Evolutionary conservation across 2,113 vertebrate genomes (phyloP), one percentile per base, ranked within the genome.

Genomic region (Pelecanoides urinatrix): DNA sequence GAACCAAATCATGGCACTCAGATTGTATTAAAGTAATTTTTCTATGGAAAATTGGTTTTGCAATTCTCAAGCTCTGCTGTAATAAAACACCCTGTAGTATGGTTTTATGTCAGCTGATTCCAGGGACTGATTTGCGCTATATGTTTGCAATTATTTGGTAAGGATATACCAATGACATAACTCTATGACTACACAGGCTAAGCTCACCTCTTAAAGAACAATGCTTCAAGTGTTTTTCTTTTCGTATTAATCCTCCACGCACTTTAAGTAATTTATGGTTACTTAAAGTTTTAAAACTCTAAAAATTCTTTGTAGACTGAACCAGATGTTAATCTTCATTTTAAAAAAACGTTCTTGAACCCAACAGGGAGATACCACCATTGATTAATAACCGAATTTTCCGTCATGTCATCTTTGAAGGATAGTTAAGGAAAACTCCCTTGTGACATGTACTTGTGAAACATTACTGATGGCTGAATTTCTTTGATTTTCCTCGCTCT

Each of bases 81-180:
- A 98, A 97, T 88, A 81, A 83, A 91, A 96, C 82, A 94, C 79
- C 58, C 59, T 83, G n/a, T 4, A 85, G 87, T 85, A 36, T 62
- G 90, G 96, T 92, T 94, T 76, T 91, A 87, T 56, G 90, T 92
- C 83, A 92, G 81, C 65, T 91, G 81, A 86, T 96, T 92, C 74
- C 80, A 94, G n/a, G 38, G 78, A 94, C 77, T 89, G 86, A 93
- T 95, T 80, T 95, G 77, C 27, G 10, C 81, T 95, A 53, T 82
- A 80, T 70, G 82, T 70, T 92, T 90, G 90, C 55, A 94, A 84
- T 89, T 97, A 95, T 71, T 96, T 27, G 9, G 78, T 88, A 96
- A 97, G 92, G 88, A 96, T 96, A 98, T 74, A 89, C 76, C 96
- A 83, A n/a, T 96, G 96, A 96, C 92, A 91, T 96, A 97, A 97